phyloP scores from a whole-genome alignment of 1,140 invertebrate species.

The Procambarus virginalis region DNA sequence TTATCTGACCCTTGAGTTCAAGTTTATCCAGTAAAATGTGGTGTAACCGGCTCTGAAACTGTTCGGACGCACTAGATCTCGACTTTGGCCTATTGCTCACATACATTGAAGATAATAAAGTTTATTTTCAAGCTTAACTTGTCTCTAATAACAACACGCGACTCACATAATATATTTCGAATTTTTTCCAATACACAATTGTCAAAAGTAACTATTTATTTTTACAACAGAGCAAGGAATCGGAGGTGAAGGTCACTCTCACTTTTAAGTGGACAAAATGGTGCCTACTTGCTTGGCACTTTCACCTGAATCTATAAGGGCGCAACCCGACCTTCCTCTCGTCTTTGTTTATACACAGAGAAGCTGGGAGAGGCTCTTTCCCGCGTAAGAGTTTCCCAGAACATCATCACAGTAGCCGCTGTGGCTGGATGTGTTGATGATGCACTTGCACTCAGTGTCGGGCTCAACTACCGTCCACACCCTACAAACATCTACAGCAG shows the following conservation, averaged over 20 bases:
- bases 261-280: constrained; percentile 50
- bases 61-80: constrained; percentile 17
- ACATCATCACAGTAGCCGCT: no score
- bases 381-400: no score
- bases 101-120: not conserved
- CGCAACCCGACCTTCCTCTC: not conserved
- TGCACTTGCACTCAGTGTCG: not conserved
- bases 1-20: constrained; percentile 27
- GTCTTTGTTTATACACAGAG: not conserved
- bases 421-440: not conserved
- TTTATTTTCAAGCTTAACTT: not conserved
- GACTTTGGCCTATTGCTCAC: constrained; percentile 15
- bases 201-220: not conserved
- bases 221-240: constrained; percentile 5
- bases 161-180: not conserved
- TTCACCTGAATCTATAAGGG: not conserved
- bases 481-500: not conserved
- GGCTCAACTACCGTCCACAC: not conserved
- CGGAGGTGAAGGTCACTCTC: constrained; percentile 55
- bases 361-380: no score
- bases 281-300: constrained; percentile 14
- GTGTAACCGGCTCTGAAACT: constrained; percentile 22
- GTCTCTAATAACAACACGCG: not conserved
- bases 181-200: not conserved
- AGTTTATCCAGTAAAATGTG: constrained; percentile 40